Evolutionary conservation across 2,888 invertebrate genomes (phyloP).

Genomic region (Lasioglossum figueresi): DNA sequence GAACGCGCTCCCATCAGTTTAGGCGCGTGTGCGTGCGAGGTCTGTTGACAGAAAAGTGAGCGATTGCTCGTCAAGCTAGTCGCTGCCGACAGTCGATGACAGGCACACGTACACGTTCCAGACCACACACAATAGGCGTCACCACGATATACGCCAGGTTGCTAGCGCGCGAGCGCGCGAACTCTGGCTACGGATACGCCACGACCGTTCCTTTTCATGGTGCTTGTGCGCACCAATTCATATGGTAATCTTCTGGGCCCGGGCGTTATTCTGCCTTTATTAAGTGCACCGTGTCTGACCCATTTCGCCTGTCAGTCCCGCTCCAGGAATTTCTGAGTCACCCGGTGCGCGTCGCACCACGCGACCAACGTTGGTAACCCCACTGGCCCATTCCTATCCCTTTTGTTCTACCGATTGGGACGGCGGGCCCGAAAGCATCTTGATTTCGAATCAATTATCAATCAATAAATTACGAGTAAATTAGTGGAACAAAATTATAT

Average conservation of each 20-base stretch:
- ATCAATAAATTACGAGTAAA: not conserved
- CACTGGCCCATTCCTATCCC: conserved; percentile 6
- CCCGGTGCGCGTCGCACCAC: conserved; percentile 44
- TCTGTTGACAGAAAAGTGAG: conserved; percentile 71
- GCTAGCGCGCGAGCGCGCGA: conserved; percentile 14
- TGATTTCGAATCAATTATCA: not conserved
- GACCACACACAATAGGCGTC: conserved; percentile 73
- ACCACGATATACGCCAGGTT: conserved; percentile 11
- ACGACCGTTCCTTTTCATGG: conserved; percentile 60
- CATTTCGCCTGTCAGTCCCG: conserved; percentile 76
- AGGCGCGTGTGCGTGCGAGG: conserved; percentile 46
- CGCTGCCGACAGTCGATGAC: conserved; percentile 75
- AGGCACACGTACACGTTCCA: conserved; percentile 63
- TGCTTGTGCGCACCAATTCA: conserved; percentile 72
- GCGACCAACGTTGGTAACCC: conserved; percentile 41
- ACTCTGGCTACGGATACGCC: conserved; percentile 27
- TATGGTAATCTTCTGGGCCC: conserved; percentile 75
- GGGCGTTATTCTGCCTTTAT: conserved; percentile 75
- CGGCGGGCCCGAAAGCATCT: not conserved
- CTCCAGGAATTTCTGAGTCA: conserved; percentile 74
- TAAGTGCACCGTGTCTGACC: conserved; percentile 75
- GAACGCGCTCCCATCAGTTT: conserved; percentile 11
- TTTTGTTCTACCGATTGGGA: not conserved
- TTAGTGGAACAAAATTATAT: not conserved
- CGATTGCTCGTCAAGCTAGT: conserved; percentile 75